These are phyloP conservation scores for Enteromius unitaeniatus DNA, from an alignment of 2,797 vertebrate genomes.

Conservation along the genomic window DNA sequence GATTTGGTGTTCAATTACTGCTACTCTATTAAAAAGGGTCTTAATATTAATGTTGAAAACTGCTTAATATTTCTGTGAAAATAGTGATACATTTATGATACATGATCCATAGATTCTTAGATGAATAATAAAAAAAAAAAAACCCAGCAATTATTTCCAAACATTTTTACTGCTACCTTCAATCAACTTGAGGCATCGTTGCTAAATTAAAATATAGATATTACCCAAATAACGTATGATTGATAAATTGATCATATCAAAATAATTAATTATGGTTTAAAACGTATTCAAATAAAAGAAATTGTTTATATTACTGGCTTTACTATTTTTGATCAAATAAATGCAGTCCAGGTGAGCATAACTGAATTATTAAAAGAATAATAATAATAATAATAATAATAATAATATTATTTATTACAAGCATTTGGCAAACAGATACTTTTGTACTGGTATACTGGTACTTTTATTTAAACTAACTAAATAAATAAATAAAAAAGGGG, in stretches of 20 bases:
- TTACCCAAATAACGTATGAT: not conserved
- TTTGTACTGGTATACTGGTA: too few relatives aligned
- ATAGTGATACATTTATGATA: not conserved
- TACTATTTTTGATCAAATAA: not conserved
- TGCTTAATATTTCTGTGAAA: not conserved
- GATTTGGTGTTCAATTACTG: not conserved
- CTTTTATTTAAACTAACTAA: too few relatives aligned
- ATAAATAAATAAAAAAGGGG: too few relatives aligned
- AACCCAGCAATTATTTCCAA: not conserved
- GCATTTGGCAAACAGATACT: not conserved
- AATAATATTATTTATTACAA: too few relatives aligned
- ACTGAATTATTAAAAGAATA: not conserved
- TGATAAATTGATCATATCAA: not conserved
- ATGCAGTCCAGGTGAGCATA: not conserved
- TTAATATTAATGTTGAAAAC: not conserved
- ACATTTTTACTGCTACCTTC: not conserved
- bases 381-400: too few relatives aligned
- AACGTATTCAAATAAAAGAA: not conserved
- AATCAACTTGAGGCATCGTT: not conserved
- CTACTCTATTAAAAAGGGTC: not conserved
- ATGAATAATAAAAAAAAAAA: not conserved
- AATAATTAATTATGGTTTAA: not conserved
- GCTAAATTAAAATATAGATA: not conserved
- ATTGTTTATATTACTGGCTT: not conserved
- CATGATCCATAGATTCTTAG: not conserved